Conservation (phyloP, 2,113 vertebrate species). For the Cyanoderma ruficeps region DNA sequence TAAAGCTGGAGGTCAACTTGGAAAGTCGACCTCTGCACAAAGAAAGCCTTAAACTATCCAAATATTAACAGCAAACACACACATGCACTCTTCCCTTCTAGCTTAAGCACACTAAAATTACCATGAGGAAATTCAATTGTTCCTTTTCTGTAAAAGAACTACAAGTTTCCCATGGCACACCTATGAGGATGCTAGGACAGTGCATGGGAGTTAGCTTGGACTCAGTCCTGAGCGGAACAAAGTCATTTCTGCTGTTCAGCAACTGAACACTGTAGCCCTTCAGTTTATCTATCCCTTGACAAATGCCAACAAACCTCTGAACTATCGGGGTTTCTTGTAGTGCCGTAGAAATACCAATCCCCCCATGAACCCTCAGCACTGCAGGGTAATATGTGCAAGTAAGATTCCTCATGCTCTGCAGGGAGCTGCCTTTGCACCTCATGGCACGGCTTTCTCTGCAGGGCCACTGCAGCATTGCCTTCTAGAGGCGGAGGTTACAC, state of each 20-base stretch:
- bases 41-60: background rate
- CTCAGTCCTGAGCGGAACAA: background rate
- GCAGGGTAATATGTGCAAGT: background rate
- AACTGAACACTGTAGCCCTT: background rate
- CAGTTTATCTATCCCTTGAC: background rate
- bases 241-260: background rate
- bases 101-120: background rate
- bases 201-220: background rate
- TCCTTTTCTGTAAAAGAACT: background rate
- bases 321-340: background rate
- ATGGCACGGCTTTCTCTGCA: background rate
- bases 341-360: background rate
- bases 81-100: background rate
- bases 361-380: fast-evolving
- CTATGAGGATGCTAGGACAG: background rate
- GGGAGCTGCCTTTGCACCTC: background rate
- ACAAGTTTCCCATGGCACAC: background rate
- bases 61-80: background rate
- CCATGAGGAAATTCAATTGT: background rate
- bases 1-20: background rate
- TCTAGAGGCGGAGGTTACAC: too few relatives aligned
- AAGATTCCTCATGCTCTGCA: fast-evolving
- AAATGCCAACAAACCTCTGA: background rate
- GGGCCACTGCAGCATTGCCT: background rate
- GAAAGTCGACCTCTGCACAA: background rate